Evolutionary conservation across 2,888 invertebrate genomes (phyloP), one percentile per base, ranked within the genome.

Genomic region (Lasioglossum villosulum): DNA sequence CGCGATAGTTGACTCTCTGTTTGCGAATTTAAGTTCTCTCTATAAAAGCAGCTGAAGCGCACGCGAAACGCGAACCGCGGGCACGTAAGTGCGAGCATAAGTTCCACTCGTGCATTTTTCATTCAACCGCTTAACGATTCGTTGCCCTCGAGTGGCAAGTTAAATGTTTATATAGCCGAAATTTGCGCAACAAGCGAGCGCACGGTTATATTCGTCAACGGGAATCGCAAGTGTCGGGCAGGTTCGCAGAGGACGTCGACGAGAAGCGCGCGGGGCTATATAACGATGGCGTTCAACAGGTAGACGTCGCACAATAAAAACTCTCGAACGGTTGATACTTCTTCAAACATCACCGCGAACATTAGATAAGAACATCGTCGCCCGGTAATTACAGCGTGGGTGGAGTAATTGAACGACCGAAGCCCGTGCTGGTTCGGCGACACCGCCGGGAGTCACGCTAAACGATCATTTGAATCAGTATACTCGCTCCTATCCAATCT

Each of bases 301-400:
- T 86, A 82, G 76, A 82, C 39, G 77, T 78, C 52, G 52, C 45
- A 86, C 77, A 86, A 82, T 86, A 86, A 86, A 86, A 86, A 86
- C 77, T 83, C 73, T 77, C 66, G 19, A 77, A 30, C 70, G 74
- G 52, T 74, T 66, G 73, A 86, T 82, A 75, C 76, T 75, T 86
- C 79, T 86, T 77, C 70, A 82, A 86, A 86, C 86, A 86, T 72
- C 48, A 19, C 37, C 19, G 14, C 16, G 37, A 23, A 52, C 45
- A 27, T 72, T 72, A 75, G 48, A 74, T 79, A 79, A 82, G 79
- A 75, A 68, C 30, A 74, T 34, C 23, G 48, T 37, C 30, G 37
- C 48, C 37, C n/a, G 34, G 12, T 37, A 68, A 66, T 80, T 71
- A 68, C 52, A 30, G n/a, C 56, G 73, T 52, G 39, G 34, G 27